Evolutionary conservation across 1,140 invertebrate species (phyloP).

Genomic region (Heliconius hermathena): DNA sequence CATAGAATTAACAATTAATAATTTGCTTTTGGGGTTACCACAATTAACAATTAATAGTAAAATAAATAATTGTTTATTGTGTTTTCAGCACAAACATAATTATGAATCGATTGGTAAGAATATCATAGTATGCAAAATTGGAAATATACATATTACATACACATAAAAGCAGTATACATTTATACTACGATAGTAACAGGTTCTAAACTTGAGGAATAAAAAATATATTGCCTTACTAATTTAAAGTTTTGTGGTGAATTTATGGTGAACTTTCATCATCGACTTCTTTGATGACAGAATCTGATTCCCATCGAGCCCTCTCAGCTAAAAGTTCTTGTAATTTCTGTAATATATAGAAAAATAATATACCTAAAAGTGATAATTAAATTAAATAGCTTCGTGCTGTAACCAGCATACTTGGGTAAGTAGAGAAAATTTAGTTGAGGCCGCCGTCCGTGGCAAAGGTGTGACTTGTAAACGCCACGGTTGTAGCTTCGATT

Average conservation of each 20-base stretch:
- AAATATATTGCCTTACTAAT: slow-evolving; percentile 8
- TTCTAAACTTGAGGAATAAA: slow-evolving; percentile 8
- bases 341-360: slow-evolving; percentile 70
- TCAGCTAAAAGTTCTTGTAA: slow-evolving; percentile 81
- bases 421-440: too few relatives aligned
- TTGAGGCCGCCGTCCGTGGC: too few relatives aligned
- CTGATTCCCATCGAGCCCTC: slow-evolving; percentile 82
- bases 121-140: background rate
- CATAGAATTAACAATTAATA: too few relatives aligned
- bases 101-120: too few relatives aligned
- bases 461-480: too few relatives aligned
- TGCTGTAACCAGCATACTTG: too few relatives aligned
- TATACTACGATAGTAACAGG: background rate
- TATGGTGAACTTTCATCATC: slow-evolving; percentile 82
- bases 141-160: background rate
- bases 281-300: slow-evolving; percentile 84
- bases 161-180: background rate
- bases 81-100: too few relatives aligned
- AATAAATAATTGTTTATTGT: too few relatives aligned
- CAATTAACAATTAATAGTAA: too few relatives aligned
- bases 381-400: too few relatives aligned
- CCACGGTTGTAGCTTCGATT: too few relatives aligned
- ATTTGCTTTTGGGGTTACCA: too few relatives aligned
- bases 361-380: background rate
- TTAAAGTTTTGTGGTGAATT: background rate